A percentile compares a stretch with the other conserved stretches of the same genome.
Conservation (phyloP, 2,113 vertebrate species). For the Catharus minimus region DNA sequence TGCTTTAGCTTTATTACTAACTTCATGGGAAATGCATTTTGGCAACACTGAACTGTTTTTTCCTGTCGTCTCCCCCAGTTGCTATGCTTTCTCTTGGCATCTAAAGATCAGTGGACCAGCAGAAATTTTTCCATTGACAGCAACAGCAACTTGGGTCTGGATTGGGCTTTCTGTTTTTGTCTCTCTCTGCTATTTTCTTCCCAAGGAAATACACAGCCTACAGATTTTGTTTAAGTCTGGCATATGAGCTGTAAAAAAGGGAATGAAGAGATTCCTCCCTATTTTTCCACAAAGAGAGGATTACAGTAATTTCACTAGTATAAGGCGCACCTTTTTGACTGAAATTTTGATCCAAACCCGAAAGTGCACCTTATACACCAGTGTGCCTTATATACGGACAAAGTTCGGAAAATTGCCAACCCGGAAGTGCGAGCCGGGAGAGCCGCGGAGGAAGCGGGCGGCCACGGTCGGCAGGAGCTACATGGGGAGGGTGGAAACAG, state of each 20-base stretch:
- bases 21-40: neutral
- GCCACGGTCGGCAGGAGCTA: too few species aligned
- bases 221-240: neutral
- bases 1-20: neutral
- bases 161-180: neutral
- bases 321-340: too few species aligned
- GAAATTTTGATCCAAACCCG: too few species aligned
- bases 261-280: neutral
- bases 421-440: too few species aligned
- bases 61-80: accelerated
- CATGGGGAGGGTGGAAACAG: too few species aligned
- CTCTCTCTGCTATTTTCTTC: neutral
- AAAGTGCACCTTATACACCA: too few species aligned
- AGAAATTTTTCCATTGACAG: neutral
- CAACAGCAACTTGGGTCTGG: neutral
- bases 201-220: neutral
- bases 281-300: neutral
- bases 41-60: neutral
- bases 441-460: too few species aligned
- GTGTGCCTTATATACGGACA: too few species aligned
- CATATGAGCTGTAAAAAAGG: neutral
- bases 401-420: too few species aligned
- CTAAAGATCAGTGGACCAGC: neutral
- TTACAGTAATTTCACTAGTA: neutral
- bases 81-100: neutral